A percentile compares a stretch with the other conserved stretches of the same genome.
phyloP scores from a whole-genome alignment of 2,113 vertebrate genomes.

The Scatophagus argus region DNA sequence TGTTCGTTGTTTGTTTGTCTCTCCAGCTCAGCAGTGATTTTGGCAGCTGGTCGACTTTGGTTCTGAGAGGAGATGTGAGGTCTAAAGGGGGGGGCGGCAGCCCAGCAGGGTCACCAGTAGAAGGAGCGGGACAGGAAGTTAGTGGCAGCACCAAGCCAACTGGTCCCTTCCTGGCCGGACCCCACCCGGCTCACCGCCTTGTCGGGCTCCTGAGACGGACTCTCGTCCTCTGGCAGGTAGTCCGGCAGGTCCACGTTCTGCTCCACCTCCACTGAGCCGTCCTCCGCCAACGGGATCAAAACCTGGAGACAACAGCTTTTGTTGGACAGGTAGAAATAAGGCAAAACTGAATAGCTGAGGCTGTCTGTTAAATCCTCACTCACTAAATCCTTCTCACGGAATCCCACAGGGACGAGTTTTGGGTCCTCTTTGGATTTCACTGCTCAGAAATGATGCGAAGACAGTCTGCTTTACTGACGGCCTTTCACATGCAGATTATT shows the following conservation, averaged over 20 bases:
- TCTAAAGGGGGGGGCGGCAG: neutral
- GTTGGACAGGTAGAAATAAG: neutral
- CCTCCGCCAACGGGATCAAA: conserved; percentile 90
- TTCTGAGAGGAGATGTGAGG: conserved; percentile 18
- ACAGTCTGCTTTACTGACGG: neutral
- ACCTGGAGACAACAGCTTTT: conserved; percentile 77
- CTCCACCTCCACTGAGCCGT: conserved; percentile 87
- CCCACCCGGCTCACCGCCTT: conserved; percentile 82
- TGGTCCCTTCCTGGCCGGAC: conserved; percentile 84
- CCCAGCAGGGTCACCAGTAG: conserved; percentile 89
- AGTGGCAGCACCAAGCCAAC: conserved; percentile 92
- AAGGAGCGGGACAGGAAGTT: conserved; percentile 96
- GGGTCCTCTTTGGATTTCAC: neutral
- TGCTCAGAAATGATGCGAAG: neutral
- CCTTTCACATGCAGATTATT: too few species aligned
- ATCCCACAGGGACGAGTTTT: neutral
- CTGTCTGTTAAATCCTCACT: neutral
- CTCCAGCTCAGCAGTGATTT: conserved; percentile 79
- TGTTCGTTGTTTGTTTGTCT: neutral
- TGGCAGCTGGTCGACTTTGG: conserved; percentile 60
- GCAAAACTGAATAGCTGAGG: too few species aligned
- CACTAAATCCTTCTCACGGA: too few species aligned
- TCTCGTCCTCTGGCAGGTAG: conserved; percentile 94
- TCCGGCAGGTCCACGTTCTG: conserved; percentile 92
- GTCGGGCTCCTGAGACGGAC: conserved; percentile 90